These are phyloP conservation scores for Plusia festucae DNA, from an alignment of 2,888 invertebrate species.

Conservation along the genomic window DNA sequence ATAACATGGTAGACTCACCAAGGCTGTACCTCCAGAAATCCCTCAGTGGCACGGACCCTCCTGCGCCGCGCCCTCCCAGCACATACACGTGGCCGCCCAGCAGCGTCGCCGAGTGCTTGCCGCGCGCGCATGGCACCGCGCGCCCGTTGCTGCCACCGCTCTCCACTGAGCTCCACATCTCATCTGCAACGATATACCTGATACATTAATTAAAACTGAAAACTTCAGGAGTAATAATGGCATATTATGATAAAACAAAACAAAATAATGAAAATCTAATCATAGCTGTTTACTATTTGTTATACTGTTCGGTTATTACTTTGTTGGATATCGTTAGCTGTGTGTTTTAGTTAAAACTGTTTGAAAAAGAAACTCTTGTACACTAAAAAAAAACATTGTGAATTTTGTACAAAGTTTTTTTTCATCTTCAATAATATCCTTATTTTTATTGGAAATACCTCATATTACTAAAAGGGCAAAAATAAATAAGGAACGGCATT, in stretches of 20 bases:
- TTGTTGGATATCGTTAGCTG: too few relatives aligned
- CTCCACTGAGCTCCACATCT: conserved; percentile 84
- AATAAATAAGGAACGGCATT: conserved; percentile 9
- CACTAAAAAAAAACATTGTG: too few relatives aligned
- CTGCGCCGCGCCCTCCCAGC: conserved; percentile 95
- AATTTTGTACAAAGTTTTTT: too few relatives aligned
- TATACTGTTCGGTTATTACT: too few relatives aligned
- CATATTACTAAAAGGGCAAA: not conserved
- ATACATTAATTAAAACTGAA: not conserved
- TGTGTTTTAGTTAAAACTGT: too few relatives aligned
- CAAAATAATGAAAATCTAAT: too few relatives aligned
- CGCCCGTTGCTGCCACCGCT: conserved; percentile 67
- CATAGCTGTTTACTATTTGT: too few relatives aligned
- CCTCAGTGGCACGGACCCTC: conserved; percentile 93
- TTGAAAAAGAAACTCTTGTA: too few relatives aligned
- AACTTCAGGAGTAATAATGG: not conserved
- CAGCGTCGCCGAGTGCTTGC: conserved; percentile 95
- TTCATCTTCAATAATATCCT: too few relatives aligned
- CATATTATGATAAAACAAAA: too few relatives aligned
- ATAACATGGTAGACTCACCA: conserved; percentile 80
- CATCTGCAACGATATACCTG: conserved; percentile 65
- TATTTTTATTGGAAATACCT: not conserved
- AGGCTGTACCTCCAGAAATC: conserved; percentile 96
- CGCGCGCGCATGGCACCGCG: conserved; percentile 90
- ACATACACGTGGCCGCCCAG: conserved; percentile 94